Base-by-base conservation (phyloP, 2,113 vertebrate genomes). In the Pionites leucogaster region DNA sequence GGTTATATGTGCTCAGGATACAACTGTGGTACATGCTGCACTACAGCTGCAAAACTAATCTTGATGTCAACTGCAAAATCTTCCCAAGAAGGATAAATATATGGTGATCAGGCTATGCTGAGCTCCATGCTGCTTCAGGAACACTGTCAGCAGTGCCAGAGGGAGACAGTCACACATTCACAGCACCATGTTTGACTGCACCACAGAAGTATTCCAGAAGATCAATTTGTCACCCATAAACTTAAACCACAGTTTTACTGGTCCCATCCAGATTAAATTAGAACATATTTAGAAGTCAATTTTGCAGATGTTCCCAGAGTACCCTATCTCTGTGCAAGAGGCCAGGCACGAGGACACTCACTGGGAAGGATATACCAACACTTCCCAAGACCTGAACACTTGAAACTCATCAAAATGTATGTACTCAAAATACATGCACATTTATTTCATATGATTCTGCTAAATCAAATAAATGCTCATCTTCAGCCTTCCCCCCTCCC, bases 201-300 rank as follows among this genome's bases (percentile, higher is more conserved):
- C 29, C 50, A 78, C 46, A 69, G 33, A 41, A 84, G 10, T 52
- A 42, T 28, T 77, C 57, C n/a, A 50, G 49, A 82, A 75, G 64
- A 82, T 92, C 62, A 77, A 46, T 82, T 97, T 95, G 70, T 87
- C 82, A 67, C 47, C 94, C 90, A 67, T 53, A 92, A 91, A 86
- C 80, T 47, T 19, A 86, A 82, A 95, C 62, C 91, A 76, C 65
- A 75, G 87, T 37, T 92, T 49, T 88, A 74, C 85, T 95, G 90
- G 65, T 85, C 83, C 89, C 88, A 88, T 78, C 9, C 49, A 83
- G 59, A 75, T 47, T 88, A 76, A 83, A 47, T 70, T 41, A 76
- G 35, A 93, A 44, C 77, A 86, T 63, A 88, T 82, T 64, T 75
- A 50, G 68, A 80, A 44, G 47, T 24, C 24, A 77, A 42, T 57